Evolutionary conservation across 2,113 vertebrate species (phyloP), one percentile per base, ranked within the genome.

Genomic region (Xenopus borealis): DNA sequence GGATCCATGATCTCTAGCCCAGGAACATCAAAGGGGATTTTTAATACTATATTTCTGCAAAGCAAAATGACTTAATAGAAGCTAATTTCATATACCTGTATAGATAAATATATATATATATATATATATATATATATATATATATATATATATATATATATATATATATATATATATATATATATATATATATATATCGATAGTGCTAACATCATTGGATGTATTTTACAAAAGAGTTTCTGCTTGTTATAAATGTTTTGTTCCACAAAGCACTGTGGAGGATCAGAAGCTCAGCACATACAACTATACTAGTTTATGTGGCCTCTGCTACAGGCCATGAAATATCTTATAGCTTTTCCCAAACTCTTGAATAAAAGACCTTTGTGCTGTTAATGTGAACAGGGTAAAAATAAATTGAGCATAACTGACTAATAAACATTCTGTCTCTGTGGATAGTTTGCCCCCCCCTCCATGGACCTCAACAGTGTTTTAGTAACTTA

Each of bases 31-130:
- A 86, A 84, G 74, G 72, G 82, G 46, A 55, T 6, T 2, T 77
- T 82, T 84, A 81, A 81, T 79, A 77, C 63, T 72, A 81, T 82
- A 85, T 81, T 81, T 82, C 57, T 81, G 81, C 5, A 82, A 86
- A 87, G 86, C 83, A 83, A 84, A 85, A 88, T 82, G 72, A 75
- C 69, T 79, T 79, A 82, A 82, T 80, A 81, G 84, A 85, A 81
- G 59, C 19, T 61, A 11, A 8, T 12, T 20, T 20, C 16, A 58
- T 7, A 7, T 40, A 40, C 33, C 23, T 40, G 5, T 40, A 40
- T 40, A 40, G 3, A 40, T 40, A 40, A 4, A 40, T 40, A 40
- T 40, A 40, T 40, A 40, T 40, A 40, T 40, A 9, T 40, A 40
- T 40, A 40, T 40, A 40, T 40, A 40, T 40, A 40, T 40, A 40